Evolutionary conservation across 2,888 invertebrate genomes (phyloP).

Genomic region (Volucella inanis): DNA sequence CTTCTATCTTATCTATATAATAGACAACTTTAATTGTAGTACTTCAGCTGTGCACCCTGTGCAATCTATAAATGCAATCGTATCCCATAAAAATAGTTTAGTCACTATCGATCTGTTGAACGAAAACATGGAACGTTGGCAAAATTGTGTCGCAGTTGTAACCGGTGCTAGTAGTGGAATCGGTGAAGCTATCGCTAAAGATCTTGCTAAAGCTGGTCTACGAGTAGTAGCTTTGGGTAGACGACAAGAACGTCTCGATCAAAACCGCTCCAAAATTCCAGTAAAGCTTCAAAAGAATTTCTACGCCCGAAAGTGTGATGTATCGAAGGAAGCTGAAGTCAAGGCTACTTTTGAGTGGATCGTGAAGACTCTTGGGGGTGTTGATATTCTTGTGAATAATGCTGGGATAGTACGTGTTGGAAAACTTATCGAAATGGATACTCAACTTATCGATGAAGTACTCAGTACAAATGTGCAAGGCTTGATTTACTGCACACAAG

Average conservation of each 20-base stretch:
- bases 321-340: conserved; percentile 84
- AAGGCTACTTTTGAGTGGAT: conserved; percentile 84
- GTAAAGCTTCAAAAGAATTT: conserved; percentile 76
- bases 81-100: no score
- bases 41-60: no score
- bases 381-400: conserved; percentile 86
- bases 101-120: no score
- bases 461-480: conserved; percentile 84
- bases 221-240: conserved; percentile 85
- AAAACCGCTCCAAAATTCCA: conserved; percentile 76
- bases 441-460: conserved; percentile 77
- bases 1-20: no score
- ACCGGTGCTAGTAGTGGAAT: conserved; percentile 88
- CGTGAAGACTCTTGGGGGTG: conserved; percentile 84
- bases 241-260: conserved; percentile 78
- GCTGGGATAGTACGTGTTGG: conserved; percentile 83
- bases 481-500: conserved; percentile 83
- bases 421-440: conserved; percentile 78
- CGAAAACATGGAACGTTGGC: conserved; percentile 80
- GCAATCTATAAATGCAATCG: no score
- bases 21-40: no score
- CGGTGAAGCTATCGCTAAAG: conserved; percentile 84
- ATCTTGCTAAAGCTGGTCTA: conserved; percentile 84
- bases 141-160: conserved; percentile 85
- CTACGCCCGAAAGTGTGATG: conserved; percentile 82